phyloP scores from a whole-genome alignment of 1,140 invertebrate species.

The Pachyrhynchus sulphureomaculatus region DNA sequence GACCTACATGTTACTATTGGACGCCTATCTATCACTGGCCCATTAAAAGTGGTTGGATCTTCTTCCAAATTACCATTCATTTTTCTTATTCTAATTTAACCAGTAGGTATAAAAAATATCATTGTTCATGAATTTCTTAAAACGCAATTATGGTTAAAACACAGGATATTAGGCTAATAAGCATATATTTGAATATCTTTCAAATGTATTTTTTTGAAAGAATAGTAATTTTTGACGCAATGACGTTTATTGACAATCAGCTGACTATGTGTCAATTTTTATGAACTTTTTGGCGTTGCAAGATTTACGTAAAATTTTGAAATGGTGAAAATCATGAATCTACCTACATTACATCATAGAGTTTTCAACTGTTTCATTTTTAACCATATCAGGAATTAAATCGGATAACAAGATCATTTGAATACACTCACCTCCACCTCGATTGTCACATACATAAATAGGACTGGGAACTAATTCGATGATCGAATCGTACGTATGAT shows the following conservation, averaged over 20 bases:
- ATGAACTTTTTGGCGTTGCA: too few relatives aligned
- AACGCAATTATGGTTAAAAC: neutral
- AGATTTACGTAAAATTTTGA: too few relatives aligned
- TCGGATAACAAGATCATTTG: too few relatives aligned
- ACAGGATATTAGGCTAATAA: neutral
- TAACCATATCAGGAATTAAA: too few relatives aligned
- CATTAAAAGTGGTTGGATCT: constrained; percentile 7
- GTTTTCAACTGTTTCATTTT: too few relatives aligned
- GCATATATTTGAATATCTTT: neutral
- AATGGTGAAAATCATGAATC: too few relatives aligned
- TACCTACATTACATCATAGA: too few relatives aligned
- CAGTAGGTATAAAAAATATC: constrained; percentile 26
- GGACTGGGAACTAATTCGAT: too few relatives aligned
- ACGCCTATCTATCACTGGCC: constrained; percentile 38
- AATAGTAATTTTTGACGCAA: neutral
- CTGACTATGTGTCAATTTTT: too few relatives aligned
- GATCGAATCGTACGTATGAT: too few relatives aligned
- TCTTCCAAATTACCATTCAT: constrained; percentile 32
- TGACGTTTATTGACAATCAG: neutral
- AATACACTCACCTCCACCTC: too few relatives aligned
- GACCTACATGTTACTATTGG: constrained; percentile 47
- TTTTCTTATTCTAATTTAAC: constrained; percentile 15
- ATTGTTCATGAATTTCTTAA: constrained; percentile 17
- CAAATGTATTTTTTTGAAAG: neutral
- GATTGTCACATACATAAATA: too few relatives aligned